Evolutionary conservation across 2,797 vertebrate genomes (phyloP), one percentile per base, ranked within the genome.

Genomic region (Siniperca scherzeri): DNA sequence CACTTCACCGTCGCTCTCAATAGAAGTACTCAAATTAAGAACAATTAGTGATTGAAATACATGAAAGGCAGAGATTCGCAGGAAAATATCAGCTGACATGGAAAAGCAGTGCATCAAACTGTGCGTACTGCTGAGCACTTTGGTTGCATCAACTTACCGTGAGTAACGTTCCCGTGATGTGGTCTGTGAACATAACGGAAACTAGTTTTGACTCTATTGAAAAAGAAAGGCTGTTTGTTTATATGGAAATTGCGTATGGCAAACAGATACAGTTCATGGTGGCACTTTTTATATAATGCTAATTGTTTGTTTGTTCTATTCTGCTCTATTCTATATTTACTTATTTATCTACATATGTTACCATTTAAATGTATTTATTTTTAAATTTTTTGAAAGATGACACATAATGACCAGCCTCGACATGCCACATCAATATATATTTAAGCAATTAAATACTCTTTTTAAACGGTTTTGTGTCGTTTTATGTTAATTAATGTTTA

Each of bases 111-210:
- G 8, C 66, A 38, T 86, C 56, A 55, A 1, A 33, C 36, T 84
- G 53, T 89, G 73, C 17, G 22, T 88, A 1, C 16, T 94, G 71
- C 87, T 94, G 50, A 85, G 65, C 66, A 46, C 80, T 6, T 48
- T 91, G 82, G 52, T 74, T 73, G 59, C 80, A 71, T 77, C 82
- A 30, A 92, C 82, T 62, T 71, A 90, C 83, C 85, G 94, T 94
- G 83, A 95, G 93, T 94, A 86, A 12, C 44, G 0, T 11, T 44
- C 5, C 5, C 57, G 10, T 64, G 3, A 1, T 27, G 5, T 50
- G 5, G 48, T 55, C 8, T 21, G 14, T 10, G 46, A 6, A 27
- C 9, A 36, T 30, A 36, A 71, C 5, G 13, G 52, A 3, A 53
- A 57, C 0, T 1, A 0, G 0, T 25, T 52, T 50, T 73, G 0